Base-by-base conservation (phyloP, 1,140 invertebrate species). In the Pectinophora gossypiella region DNA sequence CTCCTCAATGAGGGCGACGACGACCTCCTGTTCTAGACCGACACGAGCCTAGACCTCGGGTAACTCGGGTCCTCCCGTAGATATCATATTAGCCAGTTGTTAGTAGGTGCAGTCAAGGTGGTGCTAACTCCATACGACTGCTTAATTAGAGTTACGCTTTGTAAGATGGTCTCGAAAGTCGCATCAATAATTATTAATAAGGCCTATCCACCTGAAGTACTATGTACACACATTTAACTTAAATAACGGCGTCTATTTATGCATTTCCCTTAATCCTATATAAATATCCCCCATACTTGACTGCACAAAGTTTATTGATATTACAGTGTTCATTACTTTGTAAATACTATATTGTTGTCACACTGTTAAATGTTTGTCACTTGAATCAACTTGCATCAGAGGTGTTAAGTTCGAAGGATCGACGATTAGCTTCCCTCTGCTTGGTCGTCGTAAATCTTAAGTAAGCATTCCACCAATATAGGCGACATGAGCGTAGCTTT, bases 1-100 rank as follows among this genome's bases (percentile, higher is more conserved):
- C 91, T 98, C 67, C 85, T 98, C 20, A 96, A 97, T 65, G 95
- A 97, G 73, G 94, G 94, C 23, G 97, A 99, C 76, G 96, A 98
- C 72, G 97, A 98, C 89, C 86, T 99, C 19, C 90, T 99, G 21
- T 99, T 99, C 85, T 97, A 96, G 72, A 60, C 23, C n/a, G 27
- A 32, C 9, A 32, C 27, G 27, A 32, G n/a, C 27, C 27, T 32
- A 32, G n/a, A 32, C n/a, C 2, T n/a, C n/a, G n/a, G 27, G 27
- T 32, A 9, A 32, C 22, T 12, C 27, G n/a, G n/a, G 9, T n/a
- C 27, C 27, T 32, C 27, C 27, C 9, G 27, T 32, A 32, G 27
- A 32, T 3, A 1, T 32, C 27, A 32, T 32, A 32, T 9, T 32
- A 32, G 27, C 27, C 27, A 32, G 27, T 32, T 32, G 27, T 32